These are phyloP conservation scores for Caligus rogercresseyi DNA, from an alignment of 1,140 invertebrate genomes.

Conservation along the genomic window DNA sequence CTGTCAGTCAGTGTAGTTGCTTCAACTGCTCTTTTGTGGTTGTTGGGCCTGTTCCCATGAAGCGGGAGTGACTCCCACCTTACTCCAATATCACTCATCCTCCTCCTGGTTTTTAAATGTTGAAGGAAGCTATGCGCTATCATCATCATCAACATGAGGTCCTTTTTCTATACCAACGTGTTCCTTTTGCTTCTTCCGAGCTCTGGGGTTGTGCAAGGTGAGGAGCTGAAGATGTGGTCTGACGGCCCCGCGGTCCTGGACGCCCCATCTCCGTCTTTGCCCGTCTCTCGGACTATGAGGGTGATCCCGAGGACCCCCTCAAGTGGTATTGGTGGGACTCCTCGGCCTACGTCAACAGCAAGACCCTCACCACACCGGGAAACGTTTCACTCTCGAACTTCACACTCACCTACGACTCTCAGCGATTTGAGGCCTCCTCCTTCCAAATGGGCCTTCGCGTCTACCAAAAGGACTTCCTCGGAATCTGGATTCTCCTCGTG, in stretches of 20 bases:
- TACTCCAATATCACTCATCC: too few relatives aligned
- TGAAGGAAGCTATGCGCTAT: too few relatives aligned
- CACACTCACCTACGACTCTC: not conserved
- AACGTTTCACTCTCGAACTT: not conserved
- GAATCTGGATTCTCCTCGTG: not conserved
- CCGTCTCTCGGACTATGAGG: not conserved
- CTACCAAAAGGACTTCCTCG: not conserved
- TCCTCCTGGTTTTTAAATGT: too few relatives aligned
- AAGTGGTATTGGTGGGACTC: not conserved
- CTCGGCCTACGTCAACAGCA: not conserved
- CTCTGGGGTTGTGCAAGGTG: too few relatives aligned
- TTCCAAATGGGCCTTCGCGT: slow-evolving; percentile 2
- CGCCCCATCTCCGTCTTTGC: not conserved
- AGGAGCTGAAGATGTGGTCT: not conserved
- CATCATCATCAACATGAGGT: too few relatives aligned
- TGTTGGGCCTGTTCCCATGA: too few relatives aligned
- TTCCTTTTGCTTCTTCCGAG: too few relatives aligned
- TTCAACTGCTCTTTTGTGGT: too few relatives aligned
- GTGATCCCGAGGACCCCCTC: not conserved
- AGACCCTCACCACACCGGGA: not conserved
- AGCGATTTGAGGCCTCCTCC: not conserved
- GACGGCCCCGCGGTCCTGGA: not conserved
- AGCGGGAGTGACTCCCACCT: too few relatives aligned
- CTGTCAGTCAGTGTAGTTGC: too few relatives aligned
- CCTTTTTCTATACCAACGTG: too few relatives aligned